Evolutionary conservation across 2,113 vertebrate species (phyloP), one percentile per base, ranked within the genome.

Genomic region (Brachyhypopomus occidentalis): DNA sequence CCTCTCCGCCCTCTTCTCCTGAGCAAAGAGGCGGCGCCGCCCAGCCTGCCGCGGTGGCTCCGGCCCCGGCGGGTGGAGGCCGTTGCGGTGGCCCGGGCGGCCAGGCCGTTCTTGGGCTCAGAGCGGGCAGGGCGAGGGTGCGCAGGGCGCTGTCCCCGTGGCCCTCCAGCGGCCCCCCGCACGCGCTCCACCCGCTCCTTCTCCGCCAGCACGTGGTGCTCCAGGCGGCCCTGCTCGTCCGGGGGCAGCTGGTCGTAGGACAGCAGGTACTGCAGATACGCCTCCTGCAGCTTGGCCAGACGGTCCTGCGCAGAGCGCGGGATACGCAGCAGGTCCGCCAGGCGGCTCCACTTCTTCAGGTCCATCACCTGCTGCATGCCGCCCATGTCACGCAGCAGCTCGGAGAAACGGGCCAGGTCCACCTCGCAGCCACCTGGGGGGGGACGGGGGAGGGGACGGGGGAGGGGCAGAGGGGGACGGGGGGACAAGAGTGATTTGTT

Each of bases 301-400:
- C 98, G 95, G 93, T 99, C 98, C 94, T 99, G 98, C 87, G 98
- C 98, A 12, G 97, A 97, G 91, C 94, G 96, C 30, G 98, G 98
- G 92, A 99, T 97, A 78, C 96, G 96, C 89, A 99, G 93, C 83
- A 98, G 92, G 88, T 99, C 97, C 55, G 98, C 98, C 87, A 99
- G 94, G 91, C 97, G 97, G 94, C 95, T 98, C 98, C 98, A 99
- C 90, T 98, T 98, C 94, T 99, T 99, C 94, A 98, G 95, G 95
- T 99, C 98, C 94, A 97, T 99, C 92, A 99, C 98, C 94, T 98
- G 97, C 94, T 99, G 97, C 97, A 99, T 99, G 90, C 98, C 98
- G 5, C 98, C 98, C 98, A 99, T 98, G 93, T 99, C 97, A 0
- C 96, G 96, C 88, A 99, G 97, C 90, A 99, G 93, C 91, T 98